Percentiles rank a stretch among this genome's conserved stretches.
Evolutionary conservation across 2,797 vertebrate species (phyloP).

Genomic region (Falco biarmicus): DNA sequence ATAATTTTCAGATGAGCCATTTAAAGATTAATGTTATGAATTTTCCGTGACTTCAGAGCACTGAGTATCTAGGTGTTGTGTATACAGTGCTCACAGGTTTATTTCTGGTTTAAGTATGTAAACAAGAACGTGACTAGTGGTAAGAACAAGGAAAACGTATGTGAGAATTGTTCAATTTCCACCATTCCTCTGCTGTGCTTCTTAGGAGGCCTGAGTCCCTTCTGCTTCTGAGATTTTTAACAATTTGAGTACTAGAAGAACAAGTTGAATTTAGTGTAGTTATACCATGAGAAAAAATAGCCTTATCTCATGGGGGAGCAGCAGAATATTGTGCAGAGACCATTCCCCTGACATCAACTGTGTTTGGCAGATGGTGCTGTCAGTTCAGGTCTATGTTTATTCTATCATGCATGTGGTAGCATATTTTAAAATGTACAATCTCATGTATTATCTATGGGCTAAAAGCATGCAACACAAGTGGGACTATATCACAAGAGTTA

Average conservation of each 20-base stretch:
- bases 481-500: conserved; percentile 84
- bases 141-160: conserved; percentile 14
- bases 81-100: not conserved
- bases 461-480: conserved; percentile 85
- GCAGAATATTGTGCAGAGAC: conserved; percentile 78
- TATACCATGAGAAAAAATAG: conserved; percentile 81
- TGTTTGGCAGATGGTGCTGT: conserved; percentile 91
- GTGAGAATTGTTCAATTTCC: conserved; percentile 1
- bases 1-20: conserved; percentile 28
- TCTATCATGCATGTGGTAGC: conserved; percentile 86
- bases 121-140: not conserved
- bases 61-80: not conserved
- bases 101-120: not conserved
- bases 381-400: conserved; percentile 86
- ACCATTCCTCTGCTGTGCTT: not conserved
- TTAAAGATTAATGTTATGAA: conserved; percentile 51
- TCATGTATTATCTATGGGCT: conserved; percentile 90
- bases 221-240: conserved; percentile 4
- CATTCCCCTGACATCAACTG: conserved; percentile 81
- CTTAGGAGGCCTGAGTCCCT: not conserved
- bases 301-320: conserved; percentile 79
- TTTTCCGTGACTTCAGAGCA: conserved; percentile 21
- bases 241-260: conserved; percentile 72
- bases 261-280: conserved; percentile 80
- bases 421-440: conserved; percentile 83